Evolutionary conservation across 2,888 invertebrate genomes (phyloP).

Genomic region (Epsilonema sp.): DNA sequence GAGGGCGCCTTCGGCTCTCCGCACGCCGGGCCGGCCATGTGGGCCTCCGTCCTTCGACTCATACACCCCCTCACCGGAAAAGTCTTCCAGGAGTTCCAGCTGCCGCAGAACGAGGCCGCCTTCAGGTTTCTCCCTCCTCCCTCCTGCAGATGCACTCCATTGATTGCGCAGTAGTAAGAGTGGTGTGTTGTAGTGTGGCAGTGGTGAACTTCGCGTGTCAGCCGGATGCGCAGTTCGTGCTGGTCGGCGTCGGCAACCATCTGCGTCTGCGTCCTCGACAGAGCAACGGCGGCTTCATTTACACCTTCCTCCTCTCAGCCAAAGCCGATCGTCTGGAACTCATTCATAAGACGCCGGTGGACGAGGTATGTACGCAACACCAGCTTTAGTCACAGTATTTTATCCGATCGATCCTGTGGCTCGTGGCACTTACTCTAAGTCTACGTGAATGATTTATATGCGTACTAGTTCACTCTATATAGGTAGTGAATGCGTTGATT

Average conservation of each 20-base stretch:
- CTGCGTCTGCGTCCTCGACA: slow-evolving; percentile 63
- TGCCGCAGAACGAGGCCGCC: slow-evolving; percentile 91
- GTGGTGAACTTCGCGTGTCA: slow-evolving; percentile 55
- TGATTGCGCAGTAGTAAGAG: too few relatives aligned
- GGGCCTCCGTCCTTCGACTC: slow-evolving; percentile 59
- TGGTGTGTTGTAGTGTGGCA: slow-evolving; percentile 35
- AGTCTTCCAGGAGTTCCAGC: slow-evolving; percentile 53
- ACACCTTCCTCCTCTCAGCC: slow-evolving; percentile 23
- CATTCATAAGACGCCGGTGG: slow-evolving; percentile 74
- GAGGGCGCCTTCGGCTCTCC: slow-evolving; percentile 86
- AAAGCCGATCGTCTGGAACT: slow-evolving; percentile 68
- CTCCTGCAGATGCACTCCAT: too few relatives aligned
- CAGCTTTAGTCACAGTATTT: too few relatives aligned
- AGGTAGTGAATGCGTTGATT: slow-evolving; percentile 49
- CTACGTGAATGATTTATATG: too few relatives aligned
- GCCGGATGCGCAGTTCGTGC: slow-evolving; percentile 43
- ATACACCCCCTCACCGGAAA: slow-evolving; percentile 60
- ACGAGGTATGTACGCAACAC: slow-evolving; percentile 55
- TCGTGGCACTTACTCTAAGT: too few relatives aligned
- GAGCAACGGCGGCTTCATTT: slow-evolving; percentile 20
- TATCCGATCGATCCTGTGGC: too few relatives aligned
- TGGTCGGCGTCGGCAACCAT: slow-evolving; percentile 79
- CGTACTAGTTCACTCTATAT: too few relatives aligned
- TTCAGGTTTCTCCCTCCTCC: slow-evolving; percentile 51
- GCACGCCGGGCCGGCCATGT: slow-evolving; percentile 76